Conservation (phyloP, 92 coral and sea anemone species). For the Phenganax subtilis region DNA sequence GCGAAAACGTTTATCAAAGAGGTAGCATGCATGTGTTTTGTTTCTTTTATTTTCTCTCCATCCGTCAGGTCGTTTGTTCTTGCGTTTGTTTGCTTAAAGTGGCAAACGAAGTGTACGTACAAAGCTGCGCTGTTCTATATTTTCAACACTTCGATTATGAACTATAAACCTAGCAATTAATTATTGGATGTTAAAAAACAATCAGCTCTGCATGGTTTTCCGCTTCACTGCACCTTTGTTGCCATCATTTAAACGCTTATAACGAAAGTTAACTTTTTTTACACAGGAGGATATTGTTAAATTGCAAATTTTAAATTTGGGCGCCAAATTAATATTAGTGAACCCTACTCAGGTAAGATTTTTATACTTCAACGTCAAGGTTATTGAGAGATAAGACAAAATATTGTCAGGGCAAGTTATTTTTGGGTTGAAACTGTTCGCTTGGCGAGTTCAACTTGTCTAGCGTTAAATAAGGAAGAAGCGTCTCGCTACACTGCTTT, state of each 20-base stretch:
- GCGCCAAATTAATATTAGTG: conserved; percentile 70
- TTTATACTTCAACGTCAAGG: not conserved
- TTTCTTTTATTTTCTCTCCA: not conserved
- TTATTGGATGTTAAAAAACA: too few relatives aligned
- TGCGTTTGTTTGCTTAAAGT: not conserved
- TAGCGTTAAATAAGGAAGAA: too few relatives aligned
- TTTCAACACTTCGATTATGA: too few relatives aligned
- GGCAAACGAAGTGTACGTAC: too few relatives aligned
- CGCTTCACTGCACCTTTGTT: not conserved
- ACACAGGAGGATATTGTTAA: conserved; percentile 94
- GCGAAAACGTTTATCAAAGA: conserved; percentile 83
- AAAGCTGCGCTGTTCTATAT: too few relatives aligned
- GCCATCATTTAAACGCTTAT: not conserved
- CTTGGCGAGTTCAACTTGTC: too few relatives aligned
- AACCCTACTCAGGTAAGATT: conserved; percentile 86
- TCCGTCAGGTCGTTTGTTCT: not conserved
- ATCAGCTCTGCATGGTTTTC: too few relatives aligned
- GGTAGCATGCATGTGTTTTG: conserved; percentile 39
- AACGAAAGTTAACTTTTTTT: not conserved
- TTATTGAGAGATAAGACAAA: too few relatives aligned
- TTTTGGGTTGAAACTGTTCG: too few relatives aligned
- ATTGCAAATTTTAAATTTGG: conserved; percentile 84
- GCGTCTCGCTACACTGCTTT: too few relatives aligned
- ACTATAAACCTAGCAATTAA: too few relatives aligned
- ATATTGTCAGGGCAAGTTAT: too few relatives aligned